These are phyloP conservation scores for Neosilurus mollespiculum DNA, from an alignment of 2,797 vertebrate species.

Conservation along the genomic window DNA sequence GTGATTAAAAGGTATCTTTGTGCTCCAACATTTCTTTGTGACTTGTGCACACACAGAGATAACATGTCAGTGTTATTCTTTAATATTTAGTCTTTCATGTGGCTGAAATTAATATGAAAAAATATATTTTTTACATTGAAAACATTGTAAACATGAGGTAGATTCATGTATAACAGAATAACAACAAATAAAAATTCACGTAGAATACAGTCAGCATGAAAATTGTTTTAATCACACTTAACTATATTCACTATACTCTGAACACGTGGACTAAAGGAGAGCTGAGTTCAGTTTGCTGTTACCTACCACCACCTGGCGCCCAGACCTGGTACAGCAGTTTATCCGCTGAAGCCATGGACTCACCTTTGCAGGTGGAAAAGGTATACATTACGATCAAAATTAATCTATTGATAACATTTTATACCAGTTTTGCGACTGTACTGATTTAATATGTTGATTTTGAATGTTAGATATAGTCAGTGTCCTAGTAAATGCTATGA, in stretches of 20 bases:
- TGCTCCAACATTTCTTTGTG: too few relatives aligned
- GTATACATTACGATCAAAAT: neutral
- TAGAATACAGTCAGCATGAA: too few relatives aligned
- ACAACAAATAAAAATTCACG: neutral
- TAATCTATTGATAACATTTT: neutral
- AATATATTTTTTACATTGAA: neutral
- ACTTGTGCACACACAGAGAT: neutral
- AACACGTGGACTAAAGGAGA: neutral
- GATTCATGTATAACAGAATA: neutral
- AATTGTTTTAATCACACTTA: too few relatives aligned
- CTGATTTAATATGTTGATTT: neutral
- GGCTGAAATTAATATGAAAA: neutral
- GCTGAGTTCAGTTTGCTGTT: neutral
- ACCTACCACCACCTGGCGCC: conserved; percentile 38
- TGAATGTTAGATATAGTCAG: neutral
- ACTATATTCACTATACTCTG: too few relatives aligned
- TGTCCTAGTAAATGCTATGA: neutral
- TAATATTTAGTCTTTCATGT: too few relatives aligned
- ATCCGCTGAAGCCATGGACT: neutral
- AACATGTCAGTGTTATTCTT: neutral
- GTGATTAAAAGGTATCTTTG: too few relatives aligned
- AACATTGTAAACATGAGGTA: neutral
- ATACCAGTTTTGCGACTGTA: neutral
- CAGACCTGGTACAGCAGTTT: neutral
- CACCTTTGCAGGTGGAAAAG: neutral